Evolutionary conservation across 2,113 vertebrate species (phyloP).

Genomic region (Atlantisia rogersi): DNA sequence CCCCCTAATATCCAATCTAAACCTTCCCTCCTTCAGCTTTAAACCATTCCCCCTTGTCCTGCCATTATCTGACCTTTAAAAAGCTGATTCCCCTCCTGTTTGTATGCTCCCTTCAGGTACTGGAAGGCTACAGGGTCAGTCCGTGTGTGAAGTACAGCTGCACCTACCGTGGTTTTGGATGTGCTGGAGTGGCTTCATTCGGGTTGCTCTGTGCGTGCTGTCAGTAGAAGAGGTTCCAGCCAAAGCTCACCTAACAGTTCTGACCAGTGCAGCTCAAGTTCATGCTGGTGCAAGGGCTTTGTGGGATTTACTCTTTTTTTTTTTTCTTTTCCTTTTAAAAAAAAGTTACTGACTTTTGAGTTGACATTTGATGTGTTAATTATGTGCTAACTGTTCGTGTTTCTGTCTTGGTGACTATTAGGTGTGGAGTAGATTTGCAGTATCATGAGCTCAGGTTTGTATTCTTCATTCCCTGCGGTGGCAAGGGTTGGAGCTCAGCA

Average conservation of each 20-base stretch:
- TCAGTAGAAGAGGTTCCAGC: neutral
- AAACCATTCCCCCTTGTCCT: too few relatives aligned
- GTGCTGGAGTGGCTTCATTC: neutral
- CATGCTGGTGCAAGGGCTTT: neutral
- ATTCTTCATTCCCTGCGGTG: fast-evolving
- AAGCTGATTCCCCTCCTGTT: too few relatives aligned
- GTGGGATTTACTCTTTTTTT: neutral
- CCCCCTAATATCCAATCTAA: too few relatives aligned
- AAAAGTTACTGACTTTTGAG: neutral
- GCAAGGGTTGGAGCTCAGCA: neutral
- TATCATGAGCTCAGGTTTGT: neutral
- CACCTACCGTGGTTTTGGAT: neutral
- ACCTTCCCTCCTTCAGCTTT: too few relatives aligned
- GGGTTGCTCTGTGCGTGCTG: neutral
- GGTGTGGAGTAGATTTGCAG: neutral
- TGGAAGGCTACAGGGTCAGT: neutral
- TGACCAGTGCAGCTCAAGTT: neutral
- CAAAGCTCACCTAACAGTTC: neutral
- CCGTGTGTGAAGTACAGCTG: neutral
- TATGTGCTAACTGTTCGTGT: neutral
- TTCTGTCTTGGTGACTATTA: neutral
- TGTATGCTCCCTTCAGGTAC: too few relatives aligned
- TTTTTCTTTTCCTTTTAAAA: fast-evolving
- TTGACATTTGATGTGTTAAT: neutral
- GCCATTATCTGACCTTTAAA: too few relatives aligned